Evolutionary conservation across 2,113 vertebrate genomes (phyloP), one percentile per base, ranked within the genome.

Genomic region (Strix uralensis): DNA sequence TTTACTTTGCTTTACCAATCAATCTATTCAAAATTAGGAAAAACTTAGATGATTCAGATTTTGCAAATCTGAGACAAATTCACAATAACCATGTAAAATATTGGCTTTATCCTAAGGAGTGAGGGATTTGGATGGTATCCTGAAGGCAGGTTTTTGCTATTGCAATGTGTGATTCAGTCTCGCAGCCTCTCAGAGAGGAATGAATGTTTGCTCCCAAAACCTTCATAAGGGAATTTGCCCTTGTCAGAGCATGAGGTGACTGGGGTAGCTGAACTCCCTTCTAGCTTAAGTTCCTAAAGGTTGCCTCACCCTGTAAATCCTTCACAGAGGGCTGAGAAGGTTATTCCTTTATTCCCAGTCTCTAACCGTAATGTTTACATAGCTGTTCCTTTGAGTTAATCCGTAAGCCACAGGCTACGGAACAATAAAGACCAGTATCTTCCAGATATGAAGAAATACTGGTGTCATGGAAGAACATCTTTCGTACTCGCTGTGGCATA

Each of bases 171-270:
- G 16, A 38, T 18, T 62, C 51, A 38, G 32, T 11, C 38, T 26
- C 62, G 15, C 22, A 54, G 55, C 15, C 23, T 52, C 70, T 82
- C 25, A 72, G 40, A 19, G 32, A 69, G 38, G 18, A 88, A 27
- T 2, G 13, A 79, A 20, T 13, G 18, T 20, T 79, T 89, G 32
- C 54, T 69, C 70, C 66, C 57, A 26, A 85, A 87, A 22, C 9
- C 67, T 78, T 62, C 6, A 2, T 2, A 0, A 58, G 32, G 4
- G 7, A 62, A 78, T 46, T 59, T 14, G 23, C 9, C 36, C 57
- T 51, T n/a, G 18, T 10, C 0, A 0, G 29, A 44, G 78, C 0
- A 0, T 1, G 7, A 58, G 78, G 27, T 55, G 52, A 57, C 4
- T 7, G 25, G 19, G 40, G 25, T 10, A 55, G 32, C n/a, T 1